Percentiles rank a stretch among this genome's conserved stretches.
Conservation (phyloP, 2,888 invertebrate genomes). For the Ganaspis brasiliensis region DNA sequence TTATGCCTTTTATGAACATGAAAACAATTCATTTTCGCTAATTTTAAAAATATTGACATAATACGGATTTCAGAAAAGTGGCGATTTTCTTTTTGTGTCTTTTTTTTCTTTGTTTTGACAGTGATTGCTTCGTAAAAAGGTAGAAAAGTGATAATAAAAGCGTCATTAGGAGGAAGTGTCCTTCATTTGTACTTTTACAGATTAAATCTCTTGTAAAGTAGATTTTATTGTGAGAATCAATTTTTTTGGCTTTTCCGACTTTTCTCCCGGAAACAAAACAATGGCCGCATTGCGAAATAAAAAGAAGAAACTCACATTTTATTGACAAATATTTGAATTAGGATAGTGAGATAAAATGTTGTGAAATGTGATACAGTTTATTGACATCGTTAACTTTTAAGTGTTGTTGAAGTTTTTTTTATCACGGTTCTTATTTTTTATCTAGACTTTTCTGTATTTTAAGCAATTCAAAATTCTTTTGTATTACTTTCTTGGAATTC, state of each 20-base stretch:
- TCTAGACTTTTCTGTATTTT: too few relatives aligned
- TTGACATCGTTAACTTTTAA: too few relatives aligned
- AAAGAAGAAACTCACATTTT: too few relatives aligned
- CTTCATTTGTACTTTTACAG: neutral
- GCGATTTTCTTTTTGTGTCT: neutral
- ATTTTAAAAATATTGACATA: neutral
- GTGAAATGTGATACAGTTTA: too few relatives aligned
- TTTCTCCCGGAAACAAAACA: too few relatives aligned
- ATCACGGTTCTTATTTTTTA: too few relatives aligned
- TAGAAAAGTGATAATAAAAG: neutral
- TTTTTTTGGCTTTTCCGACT: neutral
- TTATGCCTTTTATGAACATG: conserved; percentile 5
- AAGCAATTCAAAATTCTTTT: too few relatives aligned
- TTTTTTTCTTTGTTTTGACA: neutral
- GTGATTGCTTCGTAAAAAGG: neutral
- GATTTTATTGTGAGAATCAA: neutral
- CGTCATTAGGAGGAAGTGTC: neutral
- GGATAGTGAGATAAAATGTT: too few relatives aligned
- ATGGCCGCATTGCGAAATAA: too few relatives aligned
- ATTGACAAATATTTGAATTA: too few relatives aligned
- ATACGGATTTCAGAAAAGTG: neutral
- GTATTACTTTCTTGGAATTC: too few relatives aligned
- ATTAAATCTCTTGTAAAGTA: neutral
- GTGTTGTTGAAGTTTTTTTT: too few relatives aligned
- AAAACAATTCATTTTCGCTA: conserved; percentile 34